Conservation (phyloP, 1,140 invertebrate species). For the Thaumetopoea pityocampa region DNA sequence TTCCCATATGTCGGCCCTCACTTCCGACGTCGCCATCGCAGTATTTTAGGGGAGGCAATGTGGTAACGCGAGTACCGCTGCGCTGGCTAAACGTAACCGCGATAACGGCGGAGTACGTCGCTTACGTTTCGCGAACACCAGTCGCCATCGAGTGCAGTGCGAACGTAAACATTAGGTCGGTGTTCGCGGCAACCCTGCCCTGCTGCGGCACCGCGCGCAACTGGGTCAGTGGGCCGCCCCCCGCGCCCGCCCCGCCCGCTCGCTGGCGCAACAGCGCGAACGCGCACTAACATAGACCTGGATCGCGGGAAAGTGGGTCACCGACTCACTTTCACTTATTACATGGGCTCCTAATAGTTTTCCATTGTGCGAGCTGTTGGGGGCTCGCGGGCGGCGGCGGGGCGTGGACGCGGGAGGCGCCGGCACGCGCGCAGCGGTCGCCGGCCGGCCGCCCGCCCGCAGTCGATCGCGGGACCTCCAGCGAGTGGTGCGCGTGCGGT, state of each 20-base stretch:
- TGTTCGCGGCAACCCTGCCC: conserved; percentile 69
- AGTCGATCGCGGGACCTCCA: conserved; percentile 68
- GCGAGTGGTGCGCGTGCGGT: conserved; percentile 54
- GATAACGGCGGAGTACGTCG: not conserved
- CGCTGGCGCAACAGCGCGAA: conserved; percentile 69
- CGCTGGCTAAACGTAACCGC: too few species aligned
- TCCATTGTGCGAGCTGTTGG: conserved; percentile 77
- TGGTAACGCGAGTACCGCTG: too few species aligned
- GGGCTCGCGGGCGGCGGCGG: conserved; percentile 72
- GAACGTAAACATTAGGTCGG: conserved; percentile 62
- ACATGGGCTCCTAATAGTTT: conserved; percentile 80
- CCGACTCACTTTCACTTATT: conserved; percentile 82
- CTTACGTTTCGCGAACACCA: conserved; percentile 11
- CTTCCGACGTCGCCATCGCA: too few species aligned
- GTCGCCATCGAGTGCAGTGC: conserved; percentile 36
- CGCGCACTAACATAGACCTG: conserved; percentile 81
- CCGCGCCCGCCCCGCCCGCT: conserved; percentile 63
- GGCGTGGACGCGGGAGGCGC: conserved; percentile 73
- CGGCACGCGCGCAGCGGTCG: conserved; percentile 63
- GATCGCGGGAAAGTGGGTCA: conserved; percentile 81
- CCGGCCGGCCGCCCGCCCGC: conserved; percentile 63
- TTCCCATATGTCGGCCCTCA: too few species aligned
- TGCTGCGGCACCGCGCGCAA: conserved; percentile 74
- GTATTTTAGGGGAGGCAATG: too few species aligned
- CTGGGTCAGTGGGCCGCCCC: conserved; percentile 81